Evolutionary conservation across 2,888 invertebrate species (phyloP), one percentile per base, ranked within the genome.

Genomic region (Odontocolon sp.): DNA sequence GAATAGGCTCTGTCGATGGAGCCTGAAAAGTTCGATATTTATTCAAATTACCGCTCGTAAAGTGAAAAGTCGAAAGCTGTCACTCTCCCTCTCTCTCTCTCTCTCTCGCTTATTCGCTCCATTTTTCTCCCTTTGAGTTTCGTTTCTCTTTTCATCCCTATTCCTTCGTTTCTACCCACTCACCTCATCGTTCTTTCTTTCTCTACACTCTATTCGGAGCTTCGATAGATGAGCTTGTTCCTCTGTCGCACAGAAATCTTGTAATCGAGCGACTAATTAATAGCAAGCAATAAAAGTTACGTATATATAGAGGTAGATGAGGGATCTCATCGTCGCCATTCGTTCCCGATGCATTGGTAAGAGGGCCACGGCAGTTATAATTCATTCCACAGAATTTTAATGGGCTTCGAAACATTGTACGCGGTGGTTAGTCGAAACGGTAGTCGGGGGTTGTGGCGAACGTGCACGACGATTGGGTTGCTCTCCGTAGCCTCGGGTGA

Each of bases 1-100:
- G 54, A 59, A 59, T 23, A 54, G 14, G 5, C 31, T 40, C 50
- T 31, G 28, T 67, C 33, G 59, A 47, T 28, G 26, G 18, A 9
- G 59, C 56, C 38, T 28, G 61, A 76, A 71, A 71, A 77, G 63
- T 77, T 72, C 77, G 72, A 71, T 77, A 77, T 77, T 77, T 68
- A 77, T 77, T 61, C 68, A 68, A 68, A 72, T 68, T 77, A 77
- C 50, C 68, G 71, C 50, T 63, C 67, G 76, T 67, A 61, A 76
- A 76, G 71, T 71, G 71, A 76, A 71, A 47, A 59, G 59, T 61
- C 59, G 45, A 66, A 56, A 71, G 56, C 61, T 75, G 42, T 52
- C 31, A 54, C 26, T 61, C 36, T 14, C 42, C 11, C 42, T 33
- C 57, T 52, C 33, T 14, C 18, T 61, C 66, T 36, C n/a, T n/a